Conservation (phyloP, 2,797 vertebrate genomes). For the Micromesistius poutassou region DNA sequence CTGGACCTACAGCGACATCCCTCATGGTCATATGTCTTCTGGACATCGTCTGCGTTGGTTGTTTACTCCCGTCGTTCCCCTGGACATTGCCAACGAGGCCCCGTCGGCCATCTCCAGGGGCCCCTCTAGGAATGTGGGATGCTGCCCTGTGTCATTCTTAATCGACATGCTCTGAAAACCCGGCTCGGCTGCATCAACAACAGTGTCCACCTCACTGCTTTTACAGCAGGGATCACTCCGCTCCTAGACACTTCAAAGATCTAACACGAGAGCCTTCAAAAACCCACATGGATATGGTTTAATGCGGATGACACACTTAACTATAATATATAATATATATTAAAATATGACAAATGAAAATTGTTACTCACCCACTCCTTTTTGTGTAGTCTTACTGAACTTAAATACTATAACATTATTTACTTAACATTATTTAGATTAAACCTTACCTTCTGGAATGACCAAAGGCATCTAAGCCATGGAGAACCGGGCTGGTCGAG, state of each 20-base stretch:
- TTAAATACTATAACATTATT: not conserved
- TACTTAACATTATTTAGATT: not conserved
- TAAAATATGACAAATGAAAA: not conserved
- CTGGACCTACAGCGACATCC: too few relatives aligned
- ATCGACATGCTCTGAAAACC: slow-evolving; percentile 20
- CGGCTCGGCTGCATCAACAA: not conserved
- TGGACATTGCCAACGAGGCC: slow-evolving; percentile 51
- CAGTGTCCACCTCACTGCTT: too few relatives aligned
- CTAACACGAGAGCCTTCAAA: not conserved
- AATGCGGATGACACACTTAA: not conserved
- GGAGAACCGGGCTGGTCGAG: not conserved
- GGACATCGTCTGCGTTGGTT: slow-evolving; percentile 14
- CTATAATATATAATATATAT: not conserved
- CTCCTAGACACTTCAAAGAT: not conserved
- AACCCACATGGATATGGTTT: not conserved
- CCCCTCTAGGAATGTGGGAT: slow-evolving; percentile 50
- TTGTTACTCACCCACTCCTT: not conserved
- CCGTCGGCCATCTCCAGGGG: slow-evolving; percentile 32
- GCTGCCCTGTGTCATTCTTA: slow-evolving; percentile 10
- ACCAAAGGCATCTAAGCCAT: not conserved
- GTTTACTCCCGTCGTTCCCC: slow-evolving; percentile 62
- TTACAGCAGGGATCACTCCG: not conserved
- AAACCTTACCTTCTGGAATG: not conserved
- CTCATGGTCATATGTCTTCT: not conserved
- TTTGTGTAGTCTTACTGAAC: not conserved